Evolutionary conservation across 2,888 invertebrate genomes (phyloP).

Genomic region (Ichneumoninae sp.): DNA sequence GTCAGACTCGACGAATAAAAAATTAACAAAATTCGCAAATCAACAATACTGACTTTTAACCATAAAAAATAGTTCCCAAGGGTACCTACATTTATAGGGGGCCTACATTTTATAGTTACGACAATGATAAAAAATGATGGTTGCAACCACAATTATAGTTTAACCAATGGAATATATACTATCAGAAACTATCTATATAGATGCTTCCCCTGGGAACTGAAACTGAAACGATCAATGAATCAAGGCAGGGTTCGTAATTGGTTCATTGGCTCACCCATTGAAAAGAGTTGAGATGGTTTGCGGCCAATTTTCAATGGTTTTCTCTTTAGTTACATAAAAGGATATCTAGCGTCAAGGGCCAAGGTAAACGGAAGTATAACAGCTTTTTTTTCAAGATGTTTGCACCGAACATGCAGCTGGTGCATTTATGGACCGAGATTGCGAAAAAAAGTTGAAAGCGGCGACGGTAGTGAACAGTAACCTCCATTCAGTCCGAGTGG

Average conservation of each 20-base stretch:
- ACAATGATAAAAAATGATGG: no score
- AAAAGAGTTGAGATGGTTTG: not conserved
- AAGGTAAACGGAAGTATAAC: not conserved
- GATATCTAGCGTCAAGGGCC: not conserved
- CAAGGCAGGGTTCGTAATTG: not conserved
- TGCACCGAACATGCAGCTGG: not conserved
- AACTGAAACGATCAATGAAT: not conserved
- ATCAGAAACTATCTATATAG: no score
- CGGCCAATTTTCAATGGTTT: not conserved
- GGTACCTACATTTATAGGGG: no score
- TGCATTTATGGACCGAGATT: not conserved
- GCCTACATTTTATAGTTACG: no score
- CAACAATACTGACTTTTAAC: no score
- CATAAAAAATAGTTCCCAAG: no score
- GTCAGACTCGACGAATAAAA: not conserved
- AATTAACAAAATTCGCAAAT: no score
- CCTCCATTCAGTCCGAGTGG: not conserved
- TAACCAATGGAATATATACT: no score
- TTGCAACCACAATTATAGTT: no score
- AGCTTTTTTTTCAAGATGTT: not conserved
- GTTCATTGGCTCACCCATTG: not conserved
- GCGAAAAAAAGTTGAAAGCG: not conserved
- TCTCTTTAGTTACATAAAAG: not conserved
- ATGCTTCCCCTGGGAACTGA: no score
- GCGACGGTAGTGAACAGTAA: not conserved